These are phyloP conservation scores for Temnothorax nylanderi DNA, from an alignment of 1,140 invertebrate species.

Conservation along the genomic window DNA sequence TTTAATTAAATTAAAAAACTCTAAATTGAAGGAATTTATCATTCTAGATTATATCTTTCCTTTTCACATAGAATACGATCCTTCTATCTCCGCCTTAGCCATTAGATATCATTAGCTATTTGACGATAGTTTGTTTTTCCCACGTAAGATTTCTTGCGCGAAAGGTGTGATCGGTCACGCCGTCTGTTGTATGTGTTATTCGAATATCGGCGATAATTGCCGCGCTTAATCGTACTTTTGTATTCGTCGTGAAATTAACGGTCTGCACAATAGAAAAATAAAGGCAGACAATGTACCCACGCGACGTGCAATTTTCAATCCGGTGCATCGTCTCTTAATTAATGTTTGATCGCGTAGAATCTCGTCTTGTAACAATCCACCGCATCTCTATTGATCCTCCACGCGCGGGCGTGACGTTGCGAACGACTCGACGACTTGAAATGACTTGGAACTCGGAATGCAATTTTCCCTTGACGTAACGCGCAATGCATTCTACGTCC, in stretches of 20 bases:
- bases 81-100: neutral
- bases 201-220: slow-evolving; percentile 30
- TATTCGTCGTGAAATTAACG: neutral
- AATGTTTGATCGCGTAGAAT: slow-evolving; percentile 19
- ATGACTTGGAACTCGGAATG: slow-evolving; percentile 29
- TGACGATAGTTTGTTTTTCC: neutral
- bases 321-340: slow-evolving; percentile 42
- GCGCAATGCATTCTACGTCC: neutral
- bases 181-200: slow-evolving; percentile 6
- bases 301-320: slow-evolving; percentile 53
- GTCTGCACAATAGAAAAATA: neutral
- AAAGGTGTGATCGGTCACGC: neutral
- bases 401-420: neutral
- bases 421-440: neutral
- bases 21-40: neutral
- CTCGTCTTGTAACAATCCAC: neutral
- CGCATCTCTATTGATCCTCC: slow-evolving; percentile 15
- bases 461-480: slow-evolving; percentile 17
- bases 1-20: neutral
- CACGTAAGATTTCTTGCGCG: slow-evolving; percentile 14
- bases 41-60: neutral
- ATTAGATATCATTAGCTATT: neutral
- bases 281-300: slow-evolving; percentile 28
- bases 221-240: neutral
- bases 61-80: neutral